phyloP scores from a whole-genome alignment of 1,140 invertebrate genomes.

The Tenebrio molitor region DNA sequence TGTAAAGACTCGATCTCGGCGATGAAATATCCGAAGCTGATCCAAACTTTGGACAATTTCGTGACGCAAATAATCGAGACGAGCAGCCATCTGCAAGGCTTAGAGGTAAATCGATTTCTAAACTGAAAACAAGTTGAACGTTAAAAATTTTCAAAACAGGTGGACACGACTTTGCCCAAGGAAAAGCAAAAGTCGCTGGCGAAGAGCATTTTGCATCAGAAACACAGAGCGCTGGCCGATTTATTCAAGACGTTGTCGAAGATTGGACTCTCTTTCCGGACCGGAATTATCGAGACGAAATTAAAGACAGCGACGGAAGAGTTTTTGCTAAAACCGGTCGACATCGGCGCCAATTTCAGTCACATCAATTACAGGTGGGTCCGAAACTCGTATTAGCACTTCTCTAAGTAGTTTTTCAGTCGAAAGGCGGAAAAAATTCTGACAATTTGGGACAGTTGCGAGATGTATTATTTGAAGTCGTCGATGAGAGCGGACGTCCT shows the following conservation, averaged over 20 bases:
- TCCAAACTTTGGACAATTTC: slow-evolving; percentile 75
- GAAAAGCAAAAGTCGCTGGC: slow-evolving; percentile 85
- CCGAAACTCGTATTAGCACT: background rate
- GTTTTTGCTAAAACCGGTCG: slow-evolving; percentile 73
- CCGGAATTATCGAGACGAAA: slow-evolving; percentile 73
- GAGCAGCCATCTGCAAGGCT: slow-evolving; percentile 73
- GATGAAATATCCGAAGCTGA: slow-evolving; percentile 71
- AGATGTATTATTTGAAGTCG: slow-evolving; percentile 82
- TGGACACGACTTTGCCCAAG: slow-evolving; percentile 75
- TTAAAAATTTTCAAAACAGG: slow-evolving; percentile 64
- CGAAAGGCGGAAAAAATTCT: slow-evolving; percentile 71
- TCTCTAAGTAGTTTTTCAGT: slow-evolving; percentile 61
- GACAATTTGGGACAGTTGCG: slow-evolving; percentile 80
- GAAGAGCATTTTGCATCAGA: slow-evolving; percentile 86
- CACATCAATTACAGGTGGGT: slow-evolving; percentile 68
- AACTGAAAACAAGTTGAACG: too few species aligned
- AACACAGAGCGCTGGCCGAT: slow-evolving; percentile 85
- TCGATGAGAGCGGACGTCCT: slow-evolving; percentile 79
- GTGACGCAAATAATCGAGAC: slow-evolving; percentile 76
- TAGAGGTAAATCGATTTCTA: slow-evolving; percentile 73
- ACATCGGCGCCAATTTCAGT: slow-evolving; percentile 70
- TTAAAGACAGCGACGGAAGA: slow-evolving; percentile 66
- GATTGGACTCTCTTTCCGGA: slow-evolving; percentile 83
- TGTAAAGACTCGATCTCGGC: slow-evolving; percentile 74
- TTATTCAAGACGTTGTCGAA: slow-evolving; percentile 83